Conservation (phyloP, 1,140 invertebrate genomes). For the Zaprionus taronus region DNA sequence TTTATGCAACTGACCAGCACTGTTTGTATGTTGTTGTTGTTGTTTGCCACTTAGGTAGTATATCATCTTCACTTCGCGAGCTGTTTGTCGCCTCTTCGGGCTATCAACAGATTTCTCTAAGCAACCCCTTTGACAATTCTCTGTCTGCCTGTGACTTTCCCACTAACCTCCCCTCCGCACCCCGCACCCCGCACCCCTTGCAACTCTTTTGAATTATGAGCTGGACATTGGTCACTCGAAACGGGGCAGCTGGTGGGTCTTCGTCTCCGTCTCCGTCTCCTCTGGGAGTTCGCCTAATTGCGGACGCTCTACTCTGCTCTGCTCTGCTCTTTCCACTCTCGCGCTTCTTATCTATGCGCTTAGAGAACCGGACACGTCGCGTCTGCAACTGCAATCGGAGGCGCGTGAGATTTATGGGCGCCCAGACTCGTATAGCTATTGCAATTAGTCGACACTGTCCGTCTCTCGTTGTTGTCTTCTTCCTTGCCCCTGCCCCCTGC, state of each 20-base stretch:
- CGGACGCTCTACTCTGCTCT: conserved; percentile 4
- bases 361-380: conserved; percentile 31
- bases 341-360: conserved; percentile 47
- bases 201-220: conserved; percentile 37
- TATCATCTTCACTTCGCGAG: conserved; percentile 29
- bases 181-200: not conserved
- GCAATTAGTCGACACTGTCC: conserved; percentile 21
- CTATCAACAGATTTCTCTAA: conserved; percentile 28
- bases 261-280: not conserved
- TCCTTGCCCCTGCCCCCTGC: not conserved
- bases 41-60: conserved; percentile 19
- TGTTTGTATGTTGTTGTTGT: not conserved
- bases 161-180: not conserved
- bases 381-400: conserved; percentile 61
- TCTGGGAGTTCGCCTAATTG: conserved; percentile 40
- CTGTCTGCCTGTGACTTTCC: too few species aligned
- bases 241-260: conserved; percentile 45
- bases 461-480: not conserved
- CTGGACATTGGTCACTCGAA: conserved; percentile 47
- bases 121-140: conserved; percentile 16
- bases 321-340: not conserved
- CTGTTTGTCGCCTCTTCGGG: conserved; percentile 30
- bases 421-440: conserved; percentile 19
- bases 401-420: conserved; percentile 74
- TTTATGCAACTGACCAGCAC: conserved; percentile 66